Percentiles rank a stretch among this genome's conserved stretches.
phyloP scores from a whole-genome alignment of 2,888 invertebrate species.

The Apamea anceps region DNA sequence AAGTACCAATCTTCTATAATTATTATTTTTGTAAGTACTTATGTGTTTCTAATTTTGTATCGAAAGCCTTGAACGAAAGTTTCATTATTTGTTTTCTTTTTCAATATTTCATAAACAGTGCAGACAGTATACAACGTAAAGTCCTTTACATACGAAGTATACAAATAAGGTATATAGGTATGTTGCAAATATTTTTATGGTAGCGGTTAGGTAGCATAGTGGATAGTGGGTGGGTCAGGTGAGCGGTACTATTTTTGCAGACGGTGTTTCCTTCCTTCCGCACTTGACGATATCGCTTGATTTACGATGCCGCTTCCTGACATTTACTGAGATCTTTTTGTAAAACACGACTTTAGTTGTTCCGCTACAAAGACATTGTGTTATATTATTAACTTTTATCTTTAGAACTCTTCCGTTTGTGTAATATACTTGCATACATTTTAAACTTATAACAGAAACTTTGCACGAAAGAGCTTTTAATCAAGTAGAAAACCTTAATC shows the following conservation, averaged over 20 bases:
- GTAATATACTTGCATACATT: constrained; percentile 26
- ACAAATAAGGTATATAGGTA: neutral
- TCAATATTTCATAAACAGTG: constrained; percentile 6
- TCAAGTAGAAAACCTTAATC: constrained; percentile 20
- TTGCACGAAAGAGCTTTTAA: constrained; percentile 6
- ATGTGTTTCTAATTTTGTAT: neutral
- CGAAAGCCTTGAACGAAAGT: neutral
- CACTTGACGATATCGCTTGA: constrained; percentile 76
- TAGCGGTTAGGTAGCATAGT: constrained; percentile 26
- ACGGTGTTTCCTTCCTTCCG: constrained; percentile 77
- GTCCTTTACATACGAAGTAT: neutral
- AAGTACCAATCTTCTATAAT: constrained; percentile 38
- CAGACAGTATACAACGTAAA: neutral
- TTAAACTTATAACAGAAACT: neutral
- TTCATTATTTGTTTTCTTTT: constrained; percentile 6
- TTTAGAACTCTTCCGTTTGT: constrained; percentile 27
- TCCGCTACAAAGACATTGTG: constrained; percentile 51
- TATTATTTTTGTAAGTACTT: constrained; percentile 2
- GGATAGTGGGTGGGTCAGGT: constrained; percentile 60
- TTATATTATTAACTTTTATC: constrained; percentile 52
- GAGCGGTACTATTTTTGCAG: constrained; percentile 72
- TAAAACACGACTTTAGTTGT: constrained; percentile 60
- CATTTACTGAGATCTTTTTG: constrained; percentile 74
- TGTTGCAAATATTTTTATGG: constrained; percentile 18
- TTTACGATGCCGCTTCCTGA: constrained; percentile 79